A percentile compares a stretch with the other conserved stretches of the same genome.
Conservation (phyloP, 2,888 invertebrate species). For the Standfussiana lucernea region DNA sequence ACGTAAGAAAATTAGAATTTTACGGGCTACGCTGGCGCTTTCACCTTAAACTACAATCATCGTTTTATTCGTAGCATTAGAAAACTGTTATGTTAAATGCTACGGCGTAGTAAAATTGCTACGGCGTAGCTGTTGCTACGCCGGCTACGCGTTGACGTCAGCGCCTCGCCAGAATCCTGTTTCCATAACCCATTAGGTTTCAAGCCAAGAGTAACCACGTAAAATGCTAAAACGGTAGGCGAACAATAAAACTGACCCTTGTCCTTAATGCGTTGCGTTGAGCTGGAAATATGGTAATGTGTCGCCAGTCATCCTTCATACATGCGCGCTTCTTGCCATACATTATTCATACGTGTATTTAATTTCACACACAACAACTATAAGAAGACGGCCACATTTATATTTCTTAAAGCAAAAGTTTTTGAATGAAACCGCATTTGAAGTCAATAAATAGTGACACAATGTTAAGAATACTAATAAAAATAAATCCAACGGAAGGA, state of each 20-base stretch:
- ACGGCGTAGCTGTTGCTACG: conserved; percentile 32
- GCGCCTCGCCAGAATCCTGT: neutral
- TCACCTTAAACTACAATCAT: neutral
- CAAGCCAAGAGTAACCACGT: conserved; percentile 29
- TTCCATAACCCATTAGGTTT: conserved; percentile 23
- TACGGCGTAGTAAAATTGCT: conserved; percentile 8
- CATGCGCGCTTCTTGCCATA: conserved; percentile 42
- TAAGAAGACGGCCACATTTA: conserved; percentile 1
- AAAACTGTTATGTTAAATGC: neutral
- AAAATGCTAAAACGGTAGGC: conserved; percentile 24
- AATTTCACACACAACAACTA: conserved; percentile 44
- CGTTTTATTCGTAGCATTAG: neutral
- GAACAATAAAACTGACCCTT: conserved; percentile 57
- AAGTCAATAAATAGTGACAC: neutral
- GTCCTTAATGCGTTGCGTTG: conserved; percentile 55
- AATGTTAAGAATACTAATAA: neutral
- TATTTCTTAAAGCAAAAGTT: neutral
- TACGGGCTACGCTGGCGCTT: no score
- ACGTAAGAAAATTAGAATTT: no score
- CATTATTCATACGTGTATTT: conserved; percentile 59
- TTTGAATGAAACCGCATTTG: neutral
- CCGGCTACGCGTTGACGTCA: neutral
- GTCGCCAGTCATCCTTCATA: conserved; percentile 42
- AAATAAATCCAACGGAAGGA: neutral
- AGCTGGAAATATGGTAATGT: conserved; percentile 60